Evolutionary conservation across 2,888 invertebrate species (phyloP), one percentile per base, ranked within the genome.

Genomic region (Sialis lutaria): DNA sequence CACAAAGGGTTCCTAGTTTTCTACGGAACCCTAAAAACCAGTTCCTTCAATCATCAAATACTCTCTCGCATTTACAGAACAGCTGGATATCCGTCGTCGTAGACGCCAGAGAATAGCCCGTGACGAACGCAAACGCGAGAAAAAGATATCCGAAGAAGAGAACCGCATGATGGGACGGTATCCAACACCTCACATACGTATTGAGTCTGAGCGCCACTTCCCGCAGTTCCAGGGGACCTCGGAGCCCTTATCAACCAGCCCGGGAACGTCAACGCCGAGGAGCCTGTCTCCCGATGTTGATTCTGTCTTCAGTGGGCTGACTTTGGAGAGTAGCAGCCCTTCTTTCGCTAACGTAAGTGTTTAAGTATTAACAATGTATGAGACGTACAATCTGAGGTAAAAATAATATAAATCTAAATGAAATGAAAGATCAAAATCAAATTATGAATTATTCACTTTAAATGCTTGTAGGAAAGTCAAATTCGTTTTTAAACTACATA

Each of bases 101-200:
- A 64, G 70, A 9, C 77, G 93, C 5, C 77, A 78, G 41, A 78
- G 79, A 6, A 73, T 77, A 30, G 80, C 78, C 40, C 75, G 81
- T 7, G 86, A 88, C 10, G 93, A 93, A 59, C 75, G 75, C 30
- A 78, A 79, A 33, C 75, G 86, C 4, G 89, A 90, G 59, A 80
- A 79, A 51, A 76, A 79, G n/a, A 81, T 82, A 51, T 77, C 73
- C 47, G 77, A 75, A 52, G 76, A 82, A 53, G 82, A 84, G 64
- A 73, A 86, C 64, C 70, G 77, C 58, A 67, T 72, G 60, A 72
- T 86, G 77, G 79, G 87, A 56, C 67, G 77, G 68, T 65, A 77
- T 61, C 62, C 77, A 47, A 59, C 73, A 55, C 60, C 73, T 39
- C 67, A 74, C 32, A 69, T 79, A 34, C 77, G 80, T 55, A 71